These are phyloP conservation scores for Hemithea aestivaria DNA, from an alignment of 2,888 invertebrate genomes.

Conservation along the genomic window DNA sequence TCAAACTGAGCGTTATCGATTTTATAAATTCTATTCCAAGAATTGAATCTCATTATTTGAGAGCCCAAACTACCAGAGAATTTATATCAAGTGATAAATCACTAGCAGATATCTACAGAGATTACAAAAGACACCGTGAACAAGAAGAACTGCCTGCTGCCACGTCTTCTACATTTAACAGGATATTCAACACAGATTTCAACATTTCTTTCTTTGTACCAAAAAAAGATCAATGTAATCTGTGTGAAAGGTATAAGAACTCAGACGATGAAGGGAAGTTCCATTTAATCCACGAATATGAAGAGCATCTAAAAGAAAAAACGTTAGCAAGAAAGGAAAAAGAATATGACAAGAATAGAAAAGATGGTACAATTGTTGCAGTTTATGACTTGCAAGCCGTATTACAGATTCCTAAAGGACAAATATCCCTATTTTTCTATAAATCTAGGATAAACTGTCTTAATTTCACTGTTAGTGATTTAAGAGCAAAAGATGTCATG, in stretches of 20 bases:
- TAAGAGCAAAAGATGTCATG: too few relatives aligned
- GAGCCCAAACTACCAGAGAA: slow-evolving; percentile 15
- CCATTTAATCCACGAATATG: background rate
- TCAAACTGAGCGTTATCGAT: background rate
- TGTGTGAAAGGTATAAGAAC: slow-evolving; percentile 9
- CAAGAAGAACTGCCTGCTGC: background rate
- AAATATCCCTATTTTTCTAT: slow-evolving; percentile 23
- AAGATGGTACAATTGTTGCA: slow-evolving; percentile 13
- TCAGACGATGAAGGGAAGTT: slow-evolving; percentile 6
- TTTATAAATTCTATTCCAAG: slow-evolving; percentile 27
- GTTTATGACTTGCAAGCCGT: slow-evolving; percentile 28
- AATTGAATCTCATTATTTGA: slow-evolving; percentile 6
- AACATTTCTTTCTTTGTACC: slow-evolving; percentile 6
- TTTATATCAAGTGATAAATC: slow-evolving; percentile 12
- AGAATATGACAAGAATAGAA: slow-evolving; percentile 8
- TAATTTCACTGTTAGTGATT: slow-evolving; percentile 18
- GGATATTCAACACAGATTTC: slow-evolving; percentile 10
- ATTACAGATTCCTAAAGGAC: slow-evolving; percentile 23
- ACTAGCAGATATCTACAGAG: slow-evolving; percentile 8
- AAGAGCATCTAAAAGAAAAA: background rate
- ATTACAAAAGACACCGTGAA: slow-evolving; percentile 7
- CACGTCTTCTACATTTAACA: background rate
- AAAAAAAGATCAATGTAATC: slow-evolving; percentile 13
- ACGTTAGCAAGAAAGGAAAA: background rate
- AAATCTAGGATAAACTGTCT: slow-evolving; percentile 19